Base-by-base conservation (phyloP, 1,140 invertebrate species). In the Sarcophaga bullata region DNA sequence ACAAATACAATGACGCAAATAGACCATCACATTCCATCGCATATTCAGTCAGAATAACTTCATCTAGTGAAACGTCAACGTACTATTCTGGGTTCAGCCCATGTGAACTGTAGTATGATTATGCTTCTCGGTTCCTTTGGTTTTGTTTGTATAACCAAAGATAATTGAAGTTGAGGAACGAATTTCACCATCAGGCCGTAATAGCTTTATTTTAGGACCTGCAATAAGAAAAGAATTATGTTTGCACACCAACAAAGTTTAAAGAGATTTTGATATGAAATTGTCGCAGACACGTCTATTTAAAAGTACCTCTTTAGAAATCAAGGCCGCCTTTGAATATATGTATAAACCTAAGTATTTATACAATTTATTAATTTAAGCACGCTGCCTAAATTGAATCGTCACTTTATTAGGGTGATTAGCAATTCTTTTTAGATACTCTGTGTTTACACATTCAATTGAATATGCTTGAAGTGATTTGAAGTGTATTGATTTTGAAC, bases 391-490 rank as follows among this genome's bases (percentile, higher is more conserved):
- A 15, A n/a, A 25, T n/a, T 25, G 15, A 62, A 52, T 68, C 46
- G 52, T n/a, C n/a, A n/a, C 17, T 48, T 68, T 68, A 68, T 68
- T 68, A 68, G 19, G 6, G 13, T 47, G 68, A 62, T 62, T 81
- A 25, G n/a, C 54, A 46, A 68, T 10, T 62, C 47, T 58, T 9
- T 37, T 37, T 37, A 37, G 4, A 37, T 25, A 13, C 13, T n/a
- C 19, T 52, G 10, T 81, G 73, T 82, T 47, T 73, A n/a, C 54
- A 19, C 3, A 68, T 68, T 68, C 19, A 75, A 73, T 15, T 72
- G 6, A 11, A 46, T 82, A 37, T 37, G 25, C 5, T 81, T 81
- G 9, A 25, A 17, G 3, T 54, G 48, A 19, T 81, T 19, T 9
- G 11, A 46, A 52, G n/a, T 25, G 17, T 49, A 0, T 47, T 54